phyloP scores from a whole-genome alignment of 2,113 vertebrate genomes.

The Castor canadensis region DNA sequence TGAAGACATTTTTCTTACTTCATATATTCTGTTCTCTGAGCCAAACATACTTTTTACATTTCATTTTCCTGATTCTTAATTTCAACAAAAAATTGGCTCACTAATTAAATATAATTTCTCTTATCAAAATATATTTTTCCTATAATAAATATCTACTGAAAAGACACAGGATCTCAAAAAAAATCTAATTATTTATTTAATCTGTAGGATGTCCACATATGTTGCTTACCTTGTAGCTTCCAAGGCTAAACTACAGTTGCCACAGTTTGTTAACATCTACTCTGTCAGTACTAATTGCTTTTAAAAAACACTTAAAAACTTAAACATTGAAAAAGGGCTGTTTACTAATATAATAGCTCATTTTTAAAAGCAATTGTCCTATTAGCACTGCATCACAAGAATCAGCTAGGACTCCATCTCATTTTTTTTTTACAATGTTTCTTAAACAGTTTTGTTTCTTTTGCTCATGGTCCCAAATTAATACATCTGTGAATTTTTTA shows the following conservation, averaged over 20 bases:
- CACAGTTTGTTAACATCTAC: slow-evolving; percentile 34
- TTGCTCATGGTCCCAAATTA: background rate
- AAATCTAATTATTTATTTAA: too few species aligned
- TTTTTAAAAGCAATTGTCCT: slow-evolving; percentile 24
- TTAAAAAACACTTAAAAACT: slow-evolving; percentile 37
- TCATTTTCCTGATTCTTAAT: background rate
- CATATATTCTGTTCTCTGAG: background rate
- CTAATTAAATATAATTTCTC: background rate
- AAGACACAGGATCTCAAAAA: background rate
- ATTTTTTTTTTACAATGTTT: slow-evolving; percentile 2
- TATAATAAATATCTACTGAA: background rate
- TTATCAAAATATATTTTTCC: background rate
- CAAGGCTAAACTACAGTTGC: background rate
- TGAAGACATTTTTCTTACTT: background rate
- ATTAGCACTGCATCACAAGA: background rate
- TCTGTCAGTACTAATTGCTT: background rate
- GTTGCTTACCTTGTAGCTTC: background rate
- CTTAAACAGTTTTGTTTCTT: background rate
- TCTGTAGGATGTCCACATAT: background rate
- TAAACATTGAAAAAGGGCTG: background rate
- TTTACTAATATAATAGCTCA: background rate
- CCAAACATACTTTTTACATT: background rate
- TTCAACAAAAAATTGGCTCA: background rate
- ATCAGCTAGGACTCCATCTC: background rate
- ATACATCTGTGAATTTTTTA: background rate